Evolutionary conservation across 2,797 vertebrate genomes (phyloP).

Genomic region (Sebastes vulpes): DNA sequence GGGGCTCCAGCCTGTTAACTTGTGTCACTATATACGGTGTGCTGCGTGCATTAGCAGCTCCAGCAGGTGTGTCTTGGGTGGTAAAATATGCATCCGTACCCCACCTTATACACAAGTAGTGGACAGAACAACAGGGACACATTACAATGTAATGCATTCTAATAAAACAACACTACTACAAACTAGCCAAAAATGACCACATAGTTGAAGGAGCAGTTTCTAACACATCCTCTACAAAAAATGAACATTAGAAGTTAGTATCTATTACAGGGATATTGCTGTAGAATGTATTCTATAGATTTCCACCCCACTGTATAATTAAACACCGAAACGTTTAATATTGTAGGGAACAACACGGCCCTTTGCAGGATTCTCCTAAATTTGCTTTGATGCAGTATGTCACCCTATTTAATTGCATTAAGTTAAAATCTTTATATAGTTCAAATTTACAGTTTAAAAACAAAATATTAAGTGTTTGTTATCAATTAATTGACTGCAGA

Average conservation of each 20-base stretch:
- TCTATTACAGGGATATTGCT: background rate
- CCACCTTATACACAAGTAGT: background rate
- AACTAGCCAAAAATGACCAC: background rate
- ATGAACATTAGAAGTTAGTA: background rate
- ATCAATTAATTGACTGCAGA: background rate
- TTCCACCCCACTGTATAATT: background rate
- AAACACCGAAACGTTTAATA: background rate
- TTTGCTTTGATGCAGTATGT: background rate
- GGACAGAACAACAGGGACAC: background rate
- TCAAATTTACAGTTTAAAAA: background rate
- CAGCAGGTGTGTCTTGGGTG: constrained; percentile 2
- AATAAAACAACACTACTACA: background rate
- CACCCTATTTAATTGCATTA: background rate
- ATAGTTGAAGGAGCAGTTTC: background rate
- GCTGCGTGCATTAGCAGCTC: background rate
- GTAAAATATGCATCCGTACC: background rate
- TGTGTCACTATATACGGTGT: background rate
- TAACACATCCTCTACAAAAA: background rate
- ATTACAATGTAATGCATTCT: background rate
- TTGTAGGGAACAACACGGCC: background rate
- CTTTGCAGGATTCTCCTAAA: background rate
- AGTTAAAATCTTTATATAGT: background rate
- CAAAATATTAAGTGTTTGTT: background rate
- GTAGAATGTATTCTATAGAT: background rate
- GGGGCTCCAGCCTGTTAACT: background rate